Percentiles rank a stretch among this genome's conserved stretches.
phyloP scores from a whole-genome alignment of 2,797 vertebrate genomes.

The Poecile montanus region DNA sequence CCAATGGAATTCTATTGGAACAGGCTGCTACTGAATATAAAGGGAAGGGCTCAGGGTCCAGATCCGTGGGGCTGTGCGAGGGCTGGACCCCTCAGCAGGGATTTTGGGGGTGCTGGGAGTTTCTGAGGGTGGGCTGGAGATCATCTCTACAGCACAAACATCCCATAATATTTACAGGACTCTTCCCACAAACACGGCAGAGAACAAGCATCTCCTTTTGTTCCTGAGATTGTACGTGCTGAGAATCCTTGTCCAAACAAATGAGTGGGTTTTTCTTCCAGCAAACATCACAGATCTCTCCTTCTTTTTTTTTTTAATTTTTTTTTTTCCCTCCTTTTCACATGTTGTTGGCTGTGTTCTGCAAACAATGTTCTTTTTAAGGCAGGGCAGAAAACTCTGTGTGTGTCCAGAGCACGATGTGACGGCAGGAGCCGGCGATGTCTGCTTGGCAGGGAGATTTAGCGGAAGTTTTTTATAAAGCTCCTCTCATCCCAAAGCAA shows the following conservation, averaged over 20 bases:
- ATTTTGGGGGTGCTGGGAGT: background rate
- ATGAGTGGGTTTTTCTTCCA: background rate
- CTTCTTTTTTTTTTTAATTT: too few species aligned
- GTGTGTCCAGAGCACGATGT: slow-evolving; percentile 33
- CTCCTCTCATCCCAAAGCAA: slow-evolving; percentile 23
- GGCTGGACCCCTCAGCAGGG: background rate
- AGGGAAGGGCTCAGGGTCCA: fast-evolving
- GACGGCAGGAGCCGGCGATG: background rate
- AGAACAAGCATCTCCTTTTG: slow-evolving; percentile 46
- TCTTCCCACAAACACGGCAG: background rate
- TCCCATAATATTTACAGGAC: slow-evolving; percentile 3
- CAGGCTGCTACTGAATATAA: background rate
- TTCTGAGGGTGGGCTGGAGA: background rate
- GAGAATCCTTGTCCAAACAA: slow-evolving; percentile 55
- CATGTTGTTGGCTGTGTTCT: background rate
- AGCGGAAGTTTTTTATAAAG: slow-evolving; percentile 32
- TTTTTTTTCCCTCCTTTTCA: background rate
- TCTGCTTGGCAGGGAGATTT: background rate
- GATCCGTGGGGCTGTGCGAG: fast-evolving
- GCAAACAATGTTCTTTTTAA: slow-evolving; percentile 50
- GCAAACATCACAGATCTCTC: background rate
- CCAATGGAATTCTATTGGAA: background rate
- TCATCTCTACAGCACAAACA: background rate
- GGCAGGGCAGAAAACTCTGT: background rate
- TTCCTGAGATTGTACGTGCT: slow-evolving; percentile 29